Base-by-base conservation (phyloP, 1,140 invertebrate genomes). In the Drosophila nebulosa region DNA sequence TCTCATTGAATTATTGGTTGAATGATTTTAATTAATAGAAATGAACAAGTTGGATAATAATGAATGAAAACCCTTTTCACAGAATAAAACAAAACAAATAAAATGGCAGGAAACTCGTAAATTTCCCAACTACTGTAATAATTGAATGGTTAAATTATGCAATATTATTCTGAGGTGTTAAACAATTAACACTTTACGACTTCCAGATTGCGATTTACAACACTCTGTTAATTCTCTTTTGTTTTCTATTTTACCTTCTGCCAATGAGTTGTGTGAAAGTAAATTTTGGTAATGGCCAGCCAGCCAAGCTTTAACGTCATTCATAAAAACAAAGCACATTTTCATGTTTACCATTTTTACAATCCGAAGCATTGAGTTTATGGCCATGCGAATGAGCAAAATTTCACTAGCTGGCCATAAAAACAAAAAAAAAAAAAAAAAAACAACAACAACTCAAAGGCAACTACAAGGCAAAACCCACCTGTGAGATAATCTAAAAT, bases 401-500 rank as follows among this genome's bases (percentile, higher is more conserved):
- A 55, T 74, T 74, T 74, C 63, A 67, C 70, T 59, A 50, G 10
- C 55, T 12, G 35, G 18, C 57, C 24, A 72, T 73, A 72, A 78
- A 65, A 56, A 73, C 32, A 52, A 27, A 7, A 66, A 36, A 9
- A 4, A 22, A 58, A 26, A 64, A 27, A 24, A 36, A 24, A 66
- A 36, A 9, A 4, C 21, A 58, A 26, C 57, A 27, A 24, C 24
- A 24, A 56, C 10, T 2, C 22, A 42, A 42, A 39, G 16, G 22
- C 21, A 46, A 4, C 14, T 9, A 27, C 5, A 12, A 50, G 18
- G 18, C 51, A 74, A 58, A 46, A 36, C 53, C 70, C 74, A 74
- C 59, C 73, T 76, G 70, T 81, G 81, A 88, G 81, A 85, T 85
- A 85, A 85, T 85, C 81, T 85, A 51, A 62, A 75, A 39, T 64